phyloP scores from a whole-genome alignment of 1,140 invertebrate genomes.

The Lutraria rhynchaena region DNA sequence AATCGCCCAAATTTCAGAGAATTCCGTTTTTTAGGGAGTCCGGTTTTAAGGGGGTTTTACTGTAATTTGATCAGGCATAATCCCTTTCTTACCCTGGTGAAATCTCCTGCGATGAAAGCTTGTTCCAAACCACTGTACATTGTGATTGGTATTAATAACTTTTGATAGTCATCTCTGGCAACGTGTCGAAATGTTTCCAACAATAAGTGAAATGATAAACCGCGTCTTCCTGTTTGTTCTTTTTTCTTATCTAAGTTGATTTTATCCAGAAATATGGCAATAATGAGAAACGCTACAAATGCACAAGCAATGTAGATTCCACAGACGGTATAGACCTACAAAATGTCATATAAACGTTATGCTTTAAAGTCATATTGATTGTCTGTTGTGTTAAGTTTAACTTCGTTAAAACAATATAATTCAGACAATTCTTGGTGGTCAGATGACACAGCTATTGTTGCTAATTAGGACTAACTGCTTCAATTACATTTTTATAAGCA shows the following conservation, averaged over 20 bases:
- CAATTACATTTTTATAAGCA: too few relatives aligned
- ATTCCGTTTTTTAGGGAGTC: too few relatives aligned
- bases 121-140: slow-evolving; percentile 99
- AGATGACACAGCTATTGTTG: too few relatives aligned
- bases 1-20: too few relatives aligned
- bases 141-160: slow-evolving; percentile 96
- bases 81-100: slow-evolving; percentile 93
- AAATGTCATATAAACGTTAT: not conserved
- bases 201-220: slow-evolving; percentile 87
- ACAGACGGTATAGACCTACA: slow-evolving; percentile 87
- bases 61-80: too few relatives aligned
- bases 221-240: slow-evolving; percentile 41
- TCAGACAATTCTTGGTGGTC: too few relatives aligned
- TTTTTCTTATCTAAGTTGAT: slow-evolving; percentile 72
- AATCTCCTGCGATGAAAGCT: slow-evolving; percentile 96
- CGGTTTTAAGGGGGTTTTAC: too few relatives aligned
- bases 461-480: too few relatives aligned
- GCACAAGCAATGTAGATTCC: slow-evolving; percentile 95
- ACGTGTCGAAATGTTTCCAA: slow-evolving; percentile 95
- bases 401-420: too few relatives aligned
- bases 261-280: slow-evolving; percentile 93
- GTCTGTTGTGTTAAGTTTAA: too few relatives aligned
- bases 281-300: slow-evolving; percentile 91
- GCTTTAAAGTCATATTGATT: too few relatives aligned
- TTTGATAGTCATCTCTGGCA: slow-evolving; percentile 88